Evolutionary conservation across 2,113 vertebrate species (phyloP), one percentile per base, ranked within the genome.

Genomic region (Rhegmatorhina hoffmannsi): DNA sequence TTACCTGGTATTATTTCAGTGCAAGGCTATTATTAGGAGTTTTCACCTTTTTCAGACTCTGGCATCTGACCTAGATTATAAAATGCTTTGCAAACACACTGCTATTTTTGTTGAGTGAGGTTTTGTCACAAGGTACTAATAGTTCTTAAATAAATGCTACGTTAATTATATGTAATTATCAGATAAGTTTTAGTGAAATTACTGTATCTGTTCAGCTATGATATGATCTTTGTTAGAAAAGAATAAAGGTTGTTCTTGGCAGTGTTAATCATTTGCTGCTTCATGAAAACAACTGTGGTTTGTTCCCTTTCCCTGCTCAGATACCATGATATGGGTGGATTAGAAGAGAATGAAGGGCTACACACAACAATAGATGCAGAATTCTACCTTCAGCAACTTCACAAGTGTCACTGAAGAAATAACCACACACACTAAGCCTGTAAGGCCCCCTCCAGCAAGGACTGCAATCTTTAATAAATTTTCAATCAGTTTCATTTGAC

Each of bases 181-280:
- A 75, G 87, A 52, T 92, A 87, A 1, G 0, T 67, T 95, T 67
- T 90, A 81, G 72, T 76, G 70, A 87, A 90, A 84, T 33, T 17
- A 56, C 84, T 89, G 24, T 94, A 68, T 95, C 89, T 89, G 53
- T 67, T 80, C 46, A 68, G 49, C 36, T 91, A 36, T 84, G 62
- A 6, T 46, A 72, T 14, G 52, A 87, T 94, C 95, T 92, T 76
- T 62, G 36, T 68, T 91, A 89, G 66, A 72, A 75, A 69, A 92
- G 89, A 94, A 78, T 94, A 94, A 94, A 92, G 86, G 60, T 91
- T 91, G 78, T 82, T 97, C 89, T 95, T 93, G 84, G 80, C 69
- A 79, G 19, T 76, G 66, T 72, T 87, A 78, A 75, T 53, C n/a
- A 36, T 75, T 78, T 94, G 77, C 89, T 95, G 91, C 85, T 77